Percentiles rank a stretch among this genome's conserved stretches.
Conservation (phyloP, 2,797 vertebrate genomes). For the Phalloptychus januarius region DNA sequence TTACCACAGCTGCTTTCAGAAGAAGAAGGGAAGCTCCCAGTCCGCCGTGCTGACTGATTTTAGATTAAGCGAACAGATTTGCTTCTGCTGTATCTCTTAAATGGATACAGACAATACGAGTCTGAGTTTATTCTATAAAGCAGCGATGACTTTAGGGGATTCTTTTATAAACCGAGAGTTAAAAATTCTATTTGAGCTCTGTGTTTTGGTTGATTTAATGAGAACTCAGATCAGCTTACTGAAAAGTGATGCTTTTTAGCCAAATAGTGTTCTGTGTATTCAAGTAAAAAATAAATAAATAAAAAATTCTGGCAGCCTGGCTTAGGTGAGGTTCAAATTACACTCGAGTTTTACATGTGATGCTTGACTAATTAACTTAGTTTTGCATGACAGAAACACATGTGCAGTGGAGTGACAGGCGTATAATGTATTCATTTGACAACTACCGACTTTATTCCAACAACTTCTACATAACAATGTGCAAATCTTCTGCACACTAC, state of each 20-base stretch:
- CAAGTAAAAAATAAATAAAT: too few species aligned
- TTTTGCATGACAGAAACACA: not conserved
- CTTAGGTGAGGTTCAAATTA: not conserved
- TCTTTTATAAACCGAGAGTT: slow-evolving; percentile 30
- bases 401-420: not conserved
- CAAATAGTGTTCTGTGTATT: slow-evolving; percentile 8
- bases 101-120: not conserved
- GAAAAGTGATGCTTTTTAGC: slow-evolving; percentile 12
- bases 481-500: not conserved
- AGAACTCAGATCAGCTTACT: slow-evolving; percentile 28
- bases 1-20: slow-evolving; percentile 59
- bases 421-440: not conserved
- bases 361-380: not conserved
- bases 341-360: not conserved
- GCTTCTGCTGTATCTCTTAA: slow-evolving; percentile 5
- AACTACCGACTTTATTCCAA: not conserved
- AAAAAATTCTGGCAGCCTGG: not conserved
- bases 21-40: slow-evolving; percentile 35
- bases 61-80: slow-evolving; percentile 9
- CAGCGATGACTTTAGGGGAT: slow-evolving; percentile 18
- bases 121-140: slow-evolving; percentile 16
- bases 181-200: slow-evolving; percentile 32
- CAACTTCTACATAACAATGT: not conserved
- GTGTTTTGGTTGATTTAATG: slow-evolving; percentile 15
- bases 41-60: slow-evolving; percentile 26